Evolutionary conservation across 2,113 vertebrate species (phyloP), one percentile per base, ranked within the genome.

Genomic region (Microtus richardsoni): DNA sequence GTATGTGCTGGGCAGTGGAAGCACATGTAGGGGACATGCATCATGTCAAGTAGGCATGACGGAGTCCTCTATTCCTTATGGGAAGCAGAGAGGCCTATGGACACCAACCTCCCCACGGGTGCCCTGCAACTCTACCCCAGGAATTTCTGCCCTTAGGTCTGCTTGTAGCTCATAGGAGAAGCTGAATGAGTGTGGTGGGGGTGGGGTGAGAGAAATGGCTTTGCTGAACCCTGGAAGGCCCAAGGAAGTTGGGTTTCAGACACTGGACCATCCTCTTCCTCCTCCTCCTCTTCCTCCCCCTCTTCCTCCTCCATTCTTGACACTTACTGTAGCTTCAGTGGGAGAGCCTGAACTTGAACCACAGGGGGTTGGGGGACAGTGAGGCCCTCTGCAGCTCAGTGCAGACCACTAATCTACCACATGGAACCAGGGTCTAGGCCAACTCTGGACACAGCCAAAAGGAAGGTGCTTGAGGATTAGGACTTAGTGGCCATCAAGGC

Each of bases 251-350:
- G 0, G 21, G 28, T 3, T 7, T 54, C 30, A 12, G 71, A 11
- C n/a, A 2, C 73, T 4, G 1, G 80, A 30, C 3, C 26, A 8
- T 60, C 5, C 54, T 58, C 54, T 19, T 58, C 52, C 52, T 54
- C 13, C 52, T 52, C 52, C 52, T 52, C 49, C 13, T 13, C 52
- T 0, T 54, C 52, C 16, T 54, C 52, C 52, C 5, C 54, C 17
- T 58, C 54, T 2, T 21, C 17, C 4, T 7, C 74, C 17, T n/a
- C 2, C 0, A 0, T 30, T 24, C 39, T 4, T 21, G n/a, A 13
- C 0, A 0, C n/a, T 24, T 24, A 14, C 58, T 68, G 70, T 47
- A 0, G 39, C 62, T 44, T 64, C 58, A 28, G 7, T 1, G 64
- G 14, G 11, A 17, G 52, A 16, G 22, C 10, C 49, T 12, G 28